These are phyloP conservation scores for Turdus rufiventris DNA, from an alignment of 2,113 vertebrate species.

Conservation along the genomic window DNA sequence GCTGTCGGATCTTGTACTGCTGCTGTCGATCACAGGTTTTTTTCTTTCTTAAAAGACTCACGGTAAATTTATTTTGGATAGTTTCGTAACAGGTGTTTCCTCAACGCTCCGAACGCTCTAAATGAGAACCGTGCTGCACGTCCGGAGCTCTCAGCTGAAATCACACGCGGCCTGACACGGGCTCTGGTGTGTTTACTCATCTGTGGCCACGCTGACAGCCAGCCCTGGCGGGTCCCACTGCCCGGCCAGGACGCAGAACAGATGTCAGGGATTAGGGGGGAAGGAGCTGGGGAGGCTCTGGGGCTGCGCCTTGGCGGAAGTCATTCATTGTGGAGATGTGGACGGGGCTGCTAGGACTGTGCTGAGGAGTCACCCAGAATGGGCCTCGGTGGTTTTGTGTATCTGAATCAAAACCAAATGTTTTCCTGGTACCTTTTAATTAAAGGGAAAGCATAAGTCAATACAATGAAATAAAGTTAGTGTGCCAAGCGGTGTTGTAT, in stretches of 20 bases:
- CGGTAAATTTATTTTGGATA: constrained; percentile 51
- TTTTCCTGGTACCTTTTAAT: constrained; percentile 44
- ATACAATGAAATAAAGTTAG: not conserved
- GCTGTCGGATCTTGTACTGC: not conserved
- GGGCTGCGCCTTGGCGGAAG: constrained; percentile 10
- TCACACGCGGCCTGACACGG: not conserved
- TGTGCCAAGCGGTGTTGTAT: not conserved
- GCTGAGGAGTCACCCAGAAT: not conserved
- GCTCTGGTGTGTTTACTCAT: constrained; percentile 52
- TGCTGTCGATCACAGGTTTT: not conserved
- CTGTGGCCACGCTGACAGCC: constrained; percentile 63
- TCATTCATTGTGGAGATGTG: constrained; percentile 58
- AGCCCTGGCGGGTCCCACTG: constrained; percentile 37
- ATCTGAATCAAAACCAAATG: constrained; percentile 30
- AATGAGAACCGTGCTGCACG: not conserved
- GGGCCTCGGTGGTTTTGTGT: not conserved
- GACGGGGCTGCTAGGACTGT: not conserved
- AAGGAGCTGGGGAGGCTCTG: constrained; percentile 26
- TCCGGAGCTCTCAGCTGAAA: constrained; percentile 62
- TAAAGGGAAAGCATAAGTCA: constrained; percentile 52
- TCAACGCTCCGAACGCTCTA: not conserved
- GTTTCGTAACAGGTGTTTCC: constrained; percentile 74
- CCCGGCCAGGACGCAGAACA: constrained; percentile 48
- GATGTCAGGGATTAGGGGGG: constrained; percentile 71
- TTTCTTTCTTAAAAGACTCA: constrained; percentile 16